Evolutionary conservation across 2,797 vertebrate genomes (phyloP).

Genomic region (Gallinago stenura): DNA sequence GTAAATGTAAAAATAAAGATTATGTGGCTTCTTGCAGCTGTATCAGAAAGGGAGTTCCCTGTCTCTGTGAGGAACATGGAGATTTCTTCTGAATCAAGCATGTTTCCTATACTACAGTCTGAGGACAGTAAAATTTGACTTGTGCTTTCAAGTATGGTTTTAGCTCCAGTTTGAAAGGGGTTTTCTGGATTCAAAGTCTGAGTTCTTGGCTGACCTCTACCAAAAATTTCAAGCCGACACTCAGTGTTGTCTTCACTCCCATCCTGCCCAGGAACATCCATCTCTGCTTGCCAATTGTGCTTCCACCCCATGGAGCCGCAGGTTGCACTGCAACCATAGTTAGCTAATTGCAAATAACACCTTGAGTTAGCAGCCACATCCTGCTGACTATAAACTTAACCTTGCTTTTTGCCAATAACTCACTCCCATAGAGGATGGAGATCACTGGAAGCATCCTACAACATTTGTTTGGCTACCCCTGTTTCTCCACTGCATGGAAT

Average conservation of each 20-base stretch:
- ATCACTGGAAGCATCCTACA: not conserved
- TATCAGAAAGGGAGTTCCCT: conserved; percentile 1
- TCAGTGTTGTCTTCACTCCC: not conserved
- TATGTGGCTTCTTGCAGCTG: not conserved
- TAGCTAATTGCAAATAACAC: not conserved
- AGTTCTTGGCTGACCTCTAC: not conserved
- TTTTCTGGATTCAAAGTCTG: not conserved
- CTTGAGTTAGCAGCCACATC: not conserved
- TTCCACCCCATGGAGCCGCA: fast-evolving
- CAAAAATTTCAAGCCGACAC: not conserved
- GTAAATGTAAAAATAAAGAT: not conserved
- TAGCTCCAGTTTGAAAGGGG: not conserved
- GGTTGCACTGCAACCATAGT: not conserved
- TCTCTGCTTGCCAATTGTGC: fast-evolving
- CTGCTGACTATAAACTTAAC: not conserved
- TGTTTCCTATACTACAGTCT: not conserved
- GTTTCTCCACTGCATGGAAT: not conserved
- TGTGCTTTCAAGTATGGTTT: not conserved
- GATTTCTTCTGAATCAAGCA: not conserved
- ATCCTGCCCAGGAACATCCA: not conserved
- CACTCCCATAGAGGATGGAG: not conserved
- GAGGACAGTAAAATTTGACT: not conserved
- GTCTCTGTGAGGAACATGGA: not conserved
- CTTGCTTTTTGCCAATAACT: not conserved
- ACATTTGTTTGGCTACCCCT: fast-evolving